Percentiles rank a stretch among this genome's conserved stretches.
Conservation (phyloP, 2,113 vertebrate species). For the Elaphurus davidianus region DNA sequence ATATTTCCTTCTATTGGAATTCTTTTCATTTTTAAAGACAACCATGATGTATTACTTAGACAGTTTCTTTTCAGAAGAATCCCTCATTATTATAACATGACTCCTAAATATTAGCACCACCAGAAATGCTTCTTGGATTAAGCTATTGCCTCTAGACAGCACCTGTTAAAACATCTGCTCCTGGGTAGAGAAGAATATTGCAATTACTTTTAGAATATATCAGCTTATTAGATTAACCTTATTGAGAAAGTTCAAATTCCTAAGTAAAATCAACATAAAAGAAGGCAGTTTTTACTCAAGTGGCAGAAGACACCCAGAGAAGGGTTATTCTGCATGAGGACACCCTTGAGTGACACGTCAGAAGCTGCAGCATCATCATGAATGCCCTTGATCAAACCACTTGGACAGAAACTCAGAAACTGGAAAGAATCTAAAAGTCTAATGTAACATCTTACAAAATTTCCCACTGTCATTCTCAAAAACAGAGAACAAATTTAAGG, state of each 20-base stretch:
- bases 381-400: neutral
- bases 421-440: neutral
- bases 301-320: neutral
- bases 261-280: neutral
- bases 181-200: neutral
- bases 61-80: neutral
- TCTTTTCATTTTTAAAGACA: neutral
- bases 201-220: neutral
- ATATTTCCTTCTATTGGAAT: neutral
- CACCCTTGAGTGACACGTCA: rapidly evolving
- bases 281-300: neutral
- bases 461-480: neutral
- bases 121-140: neutral
- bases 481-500: neutral
- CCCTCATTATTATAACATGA: neutral
- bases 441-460: neutral
- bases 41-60: neutral
- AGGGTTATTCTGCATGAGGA: neutral
- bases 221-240: neutral
- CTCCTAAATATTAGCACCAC: neutral
- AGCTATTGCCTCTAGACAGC: neutral
- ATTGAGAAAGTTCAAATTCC: neutral
- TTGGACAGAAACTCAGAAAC: neutral
- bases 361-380: neutral
- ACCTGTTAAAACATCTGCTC: neutral